Base-by-base conservation (phyloP, 2,888 invertebrate genomes). In the Pterostichus madidus region DNA sequence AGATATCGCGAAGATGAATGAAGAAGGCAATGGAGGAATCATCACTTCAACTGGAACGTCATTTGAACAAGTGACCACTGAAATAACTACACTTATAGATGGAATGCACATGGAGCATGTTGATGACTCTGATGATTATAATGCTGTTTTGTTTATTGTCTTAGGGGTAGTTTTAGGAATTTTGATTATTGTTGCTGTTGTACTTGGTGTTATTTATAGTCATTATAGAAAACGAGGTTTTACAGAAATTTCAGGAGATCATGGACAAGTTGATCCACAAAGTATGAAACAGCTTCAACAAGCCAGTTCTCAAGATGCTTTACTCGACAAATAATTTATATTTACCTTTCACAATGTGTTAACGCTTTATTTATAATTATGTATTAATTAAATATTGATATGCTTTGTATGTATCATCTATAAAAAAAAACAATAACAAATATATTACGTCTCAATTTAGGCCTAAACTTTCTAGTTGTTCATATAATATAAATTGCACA, bases 131-230 rank as follows among this genome's bases (percentile, higher is more conserved):
- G 73, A 76, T n/a, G 81, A 83, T 5, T 78, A 84, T 73, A 56
- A 84, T 11, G 49, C 61, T 13, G 80, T 84, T 1, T 76, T 86
- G 6, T 86, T 86, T 56, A 85, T 87, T 44, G 85, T 87, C 44
- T 75, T 87, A 46, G 86, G 86, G 5, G 84, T 86, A 6, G 85
- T 87, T 31, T 59, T 88, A 35, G 85, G 80, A 13, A 78, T 86
- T 13, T 83, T 86, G 49, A 59, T 87, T 13, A 15, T 87, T 31
- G 83, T 85, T 10, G 75, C 84, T 39, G 49, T 86, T 17, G 83
- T 85, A 32, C 64, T 86, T 7, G 64, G 84, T 39, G 61, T 86
- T 49, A 68, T 86, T 82, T 87, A 86, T 68, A 85, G 84, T 31
- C 84, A 84, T 68, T 86, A 86, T 68, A 84, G 82, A 24, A 87